Percentiles rank a stretch among this genome's conserved stretches.
These are phyloP conservation scores for Etheostoma cragini DNA, from an alignment of 2,113 vertebrate species.

Conservation along the genomic window DNA sequence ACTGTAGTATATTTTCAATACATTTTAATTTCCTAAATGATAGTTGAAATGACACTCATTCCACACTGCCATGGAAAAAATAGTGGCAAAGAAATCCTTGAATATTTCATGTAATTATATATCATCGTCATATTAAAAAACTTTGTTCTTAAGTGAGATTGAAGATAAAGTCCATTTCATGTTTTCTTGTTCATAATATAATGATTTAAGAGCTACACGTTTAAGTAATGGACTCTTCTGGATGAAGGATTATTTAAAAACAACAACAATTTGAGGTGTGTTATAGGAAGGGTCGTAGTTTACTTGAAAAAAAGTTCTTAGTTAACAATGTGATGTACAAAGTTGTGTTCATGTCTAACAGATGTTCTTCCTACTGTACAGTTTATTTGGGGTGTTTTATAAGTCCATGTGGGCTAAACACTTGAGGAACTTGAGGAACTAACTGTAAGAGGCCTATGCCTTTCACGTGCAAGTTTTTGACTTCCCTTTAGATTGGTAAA, in stretches of 20 bases:
- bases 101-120: not conserved
- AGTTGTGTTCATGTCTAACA: not conserved
- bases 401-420: not conserved
- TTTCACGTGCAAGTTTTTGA: not conserved
- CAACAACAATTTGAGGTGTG: not conserved
- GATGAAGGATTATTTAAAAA: not conserved
- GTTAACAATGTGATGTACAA: not conserved
- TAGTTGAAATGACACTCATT: not conserved
- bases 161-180: not conserved
- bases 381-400: not conserved
- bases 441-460: not conserved
- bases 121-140: not conserved
- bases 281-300: not conserved
- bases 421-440: not conserved
- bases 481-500: not conserved
- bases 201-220: not conserved
- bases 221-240: not conserved
- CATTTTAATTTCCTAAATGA: not conserved
- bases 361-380: not conserved
- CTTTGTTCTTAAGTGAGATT: not conserved
- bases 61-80: not conserved
- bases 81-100: not conserved
- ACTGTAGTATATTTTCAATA: not conserved
- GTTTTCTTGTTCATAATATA: not conserved
- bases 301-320: not conserved